Evolutionary conservation across 2,888 invertebrate species (phyloP), one percentile per base, ranked within the genome.

Genomic region (Calephelis perditalis): DNA sequence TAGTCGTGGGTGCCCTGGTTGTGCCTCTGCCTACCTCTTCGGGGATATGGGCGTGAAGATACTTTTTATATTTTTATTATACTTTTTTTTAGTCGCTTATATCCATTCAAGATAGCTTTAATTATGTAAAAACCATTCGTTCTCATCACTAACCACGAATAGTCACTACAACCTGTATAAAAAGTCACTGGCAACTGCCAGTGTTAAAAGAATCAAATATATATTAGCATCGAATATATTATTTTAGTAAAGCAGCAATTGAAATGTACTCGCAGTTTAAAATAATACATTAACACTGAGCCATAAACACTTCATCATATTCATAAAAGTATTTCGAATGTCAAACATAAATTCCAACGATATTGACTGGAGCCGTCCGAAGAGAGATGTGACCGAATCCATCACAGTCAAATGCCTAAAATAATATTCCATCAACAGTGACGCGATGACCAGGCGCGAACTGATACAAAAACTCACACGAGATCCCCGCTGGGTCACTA

Each of bases 381-480:
- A 79, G 77, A 78, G 71, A 82, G 83, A 85, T 82, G 77, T 77
- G 76, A 86, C 83, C 81, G 74, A 82, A 89, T 89, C 88, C 78
- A 90, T 90, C 88, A 87, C 83, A 83, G 87, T 89, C 88, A 83
- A 78, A 84, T 79, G 76, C 82, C 77, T 80, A 80, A 86, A 85
- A 86, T 84, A 82, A 86, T 82, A 77, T 77, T 78, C 75, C 77
- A 78, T 84, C 82, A 79, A 63, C 64, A 58, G 59, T 76, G 73
- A 77, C 73, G 68, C 71, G 73, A 71, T 74, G 71, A 72, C 68
- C 71, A 73, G 75, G 72, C 76, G 72, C 70, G 71, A 71, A 72
- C 71, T 70, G 75, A 73, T 78, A 79, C 78, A 75, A 73, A 26
- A 26, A 26, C 26, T 75, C 77, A 79, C 77, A 79, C 79, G 76